phyloP scores from a whole-genome alignment of 2,888 invertebrate species.

The Aethes cnicana region DNA sequence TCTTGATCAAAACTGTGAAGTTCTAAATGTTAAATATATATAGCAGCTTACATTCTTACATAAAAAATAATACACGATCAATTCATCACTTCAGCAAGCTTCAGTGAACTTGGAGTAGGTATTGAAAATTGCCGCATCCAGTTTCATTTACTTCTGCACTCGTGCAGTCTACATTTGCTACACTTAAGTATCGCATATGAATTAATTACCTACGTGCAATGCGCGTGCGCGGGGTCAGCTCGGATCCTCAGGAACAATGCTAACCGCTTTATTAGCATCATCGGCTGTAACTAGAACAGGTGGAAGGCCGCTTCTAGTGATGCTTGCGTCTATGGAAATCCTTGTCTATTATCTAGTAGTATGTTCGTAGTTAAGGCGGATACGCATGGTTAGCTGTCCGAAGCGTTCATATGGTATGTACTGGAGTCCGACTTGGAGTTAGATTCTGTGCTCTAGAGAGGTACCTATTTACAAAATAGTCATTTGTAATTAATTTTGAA shows the following conservation, averaged over 20 bases:
- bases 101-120: no score
- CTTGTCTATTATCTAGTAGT: slow-evolving; percentile 15
- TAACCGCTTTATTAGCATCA: slow-evolving; percentile 74
- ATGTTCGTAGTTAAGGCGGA: slow-evolving; percentile 3
- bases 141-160: neutral
- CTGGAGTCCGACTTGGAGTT: no score
- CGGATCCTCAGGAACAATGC: slow-evolving; percentile 73
- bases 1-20: no score
- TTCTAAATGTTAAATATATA: no score
- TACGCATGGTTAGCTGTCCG: no score
- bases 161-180: slow-evolving; percentile 21
- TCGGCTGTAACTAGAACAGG: slow-evolving; percentile 67
- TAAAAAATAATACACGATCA: neutral
- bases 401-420: no score
- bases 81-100: no score
- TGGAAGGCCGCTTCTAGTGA: slow-evolving; percentile 56
- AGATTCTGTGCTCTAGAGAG: no score
- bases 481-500: no score
- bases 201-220: slow-evolving; percentile 25
- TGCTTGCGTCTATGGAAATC: slow-evolving; percentile 24
- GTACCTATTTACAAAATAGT: no score
- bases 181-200: slow-evolving; percentile 28
- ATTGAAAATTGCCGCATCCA: neutral
- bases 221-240: slow-evolving; percentile 56
- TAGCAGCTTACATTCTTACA: no score